Evolutionary conservation across 1,140 invertebrate species (phyloP).

Genomic region (Chironomus striatipennis): DNA sequence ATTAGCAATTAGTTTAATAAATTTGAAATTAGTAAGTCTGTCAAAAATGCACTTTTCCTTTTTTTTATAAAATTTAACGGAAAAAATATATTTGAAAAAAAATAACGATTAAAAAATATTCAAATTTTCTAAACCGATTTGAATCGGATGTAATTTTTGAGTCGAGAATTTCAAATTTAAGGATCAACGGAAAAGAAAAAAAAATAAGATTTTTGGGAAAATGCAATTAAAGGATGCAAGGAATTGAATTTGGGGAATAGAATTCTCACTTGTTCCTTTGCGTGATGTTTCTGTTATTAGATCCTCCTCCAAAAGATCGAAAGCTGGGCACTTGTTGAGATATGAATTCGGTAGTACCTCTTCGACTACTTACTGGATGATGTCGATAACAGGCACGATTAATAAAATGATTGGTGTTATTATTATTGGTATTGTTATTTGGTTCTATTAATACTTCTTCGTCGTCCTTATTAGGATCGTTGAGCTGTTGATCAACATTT

Average conservation of each 20-base stretch:
- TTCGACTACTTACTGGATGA: constrained; percentile 14
- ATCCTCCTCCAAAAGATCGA: constrained; percentile 1
- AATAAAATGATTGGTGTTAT: neutral
- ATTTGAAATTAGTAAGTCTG: too few relatives aligned
- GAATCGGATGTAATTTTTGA: too few relatives aligned
- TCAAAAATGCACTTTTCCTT: too few relatives aligned
- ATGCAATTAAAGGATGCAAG: too few relatives aligned
- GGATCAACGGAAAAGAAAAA: too few relatives aligned
- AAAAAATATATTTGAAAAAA: too few relatives aligned
- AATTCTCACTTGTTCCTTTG: constrained; percentile 18
- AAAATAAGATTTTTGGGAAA: too few relatives aligned
- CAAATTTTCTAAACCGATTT: too few relatives aligned
- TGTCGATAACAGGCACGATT: neutral
- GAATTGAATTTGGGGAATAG: neutral
- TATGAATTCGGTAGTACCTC: constrained; percentile 12
- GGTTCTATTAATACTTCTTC: neutral
- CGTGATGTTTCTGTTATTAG: constrained; percentile 12
- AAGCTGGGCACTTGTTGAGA: constrained; percentile 1
- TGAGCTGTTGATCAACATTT: constrained; percentile 20
- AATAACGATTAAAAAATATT: too few relatives aligned
- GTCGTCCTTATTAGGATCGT: neutral
- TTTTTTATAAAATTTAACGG: too few relatives aligned
- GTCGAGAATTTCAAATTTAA: too few relatives aligned
- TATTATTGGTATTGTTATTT: constrained; percentile 8
- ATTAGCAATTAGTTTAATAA: neutral